Conservation (phyloP, 2,888 invertebrate species). For the Perizoma affinitatum region DNA sequence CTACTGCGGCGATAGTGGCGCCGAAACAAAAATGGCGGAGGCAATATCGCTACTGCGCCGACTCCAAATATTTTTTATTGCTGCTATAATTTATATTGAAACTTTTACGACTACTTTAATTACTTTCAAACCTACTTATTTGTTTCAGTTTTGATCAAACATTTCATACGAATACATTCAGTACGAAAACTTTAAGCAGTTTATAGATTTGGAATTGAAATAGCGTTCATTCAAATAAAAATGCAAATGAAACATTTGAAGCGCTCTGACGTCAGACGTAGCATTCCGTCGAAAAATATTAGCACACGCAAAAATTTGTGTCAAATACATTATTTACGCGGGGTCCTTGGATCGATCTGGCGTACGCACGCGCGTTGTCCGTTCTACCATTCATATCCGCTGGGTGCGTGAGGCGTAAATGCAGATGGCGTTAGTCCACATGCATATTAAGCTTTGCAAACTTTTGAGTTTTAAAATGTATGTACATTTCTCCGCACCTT, state of each 20-base stretch:
- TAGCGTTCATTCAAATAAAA: conserved; percentile 3
- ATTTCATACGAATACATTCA: no score
- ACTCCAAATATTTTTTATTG: conserved; percentile 60
- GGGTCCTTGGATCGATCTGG: conserved; percentile 69
- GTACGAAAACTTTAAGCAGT: no score
- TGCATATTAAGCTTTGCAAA: conserved; percentile 14
- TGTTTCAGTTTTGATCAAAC: background rate
- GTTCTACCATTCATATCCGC: conserved; percentile 58
- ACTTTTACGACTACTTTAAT: conserved; percentile 1
- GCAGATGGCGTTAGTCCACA: conserved; percentile 62
- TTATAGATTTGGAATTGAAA: conserved; percentile 8
- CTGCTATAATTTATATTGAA: conserved; percentile 45
- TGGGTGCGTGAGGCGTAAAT: conserved; percentile 41
- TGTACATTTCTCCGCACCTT: no score
- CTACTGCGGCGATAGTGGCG: conserved; percentile 69
- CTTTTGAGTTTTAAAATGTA: conserved; percentile 1
- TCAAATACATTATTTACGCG: conserved; percentile 74
- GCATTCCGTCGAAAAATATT: conserved; percentile 45
- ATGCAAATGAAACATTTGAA: conserved; percentile 34
- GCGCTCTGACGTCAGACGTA: conserved; percentile 38
- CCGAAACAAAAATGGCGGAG: conserved; percentile 63
- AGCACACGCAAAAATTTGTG: conserved; percentile 51
- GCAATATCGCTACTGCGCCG: conserved; percentile 60
- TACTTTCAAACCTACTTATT: background rate
- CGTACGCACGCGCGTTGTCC: conserved; percentile 74